Percentiles rank a stretch among this genome's conserved stretches.
phyloP scores from a whole-genome alignment of 2,797 vertebrate species.

The Coregonus ussuriensis region DNA sequence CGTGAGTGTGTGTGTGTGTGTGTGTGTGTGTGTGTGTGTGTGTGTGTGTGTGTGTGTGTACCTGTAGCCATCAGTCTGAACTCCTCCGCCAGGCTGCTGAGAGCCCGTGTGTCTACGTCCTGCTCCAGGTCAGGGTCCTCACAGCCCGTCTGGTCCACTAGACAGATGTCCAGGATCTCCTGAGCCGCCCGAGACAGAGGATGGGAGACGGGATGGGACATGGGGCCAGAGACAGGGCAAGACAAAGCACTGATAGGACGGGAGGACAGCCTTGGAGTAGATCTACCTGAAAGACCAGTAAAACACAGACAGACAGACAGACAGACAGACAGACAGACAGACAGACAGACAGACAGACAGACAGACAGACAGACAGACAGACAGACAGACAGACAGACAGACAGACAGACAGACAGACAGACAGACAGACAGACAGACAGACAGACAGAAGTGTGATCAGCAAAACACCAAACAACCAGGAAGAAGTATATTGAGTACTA shows the following conservation, averaged over 20 bases:
- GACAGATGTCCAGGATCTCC: conserved; percentile 76
- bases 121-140: conserved; percentile 64
- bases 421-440: too few relatives aligned
- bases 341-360: too few relatives aligned
- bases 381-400: too few relatives aligned
- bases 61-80: conserved; percentile 57
- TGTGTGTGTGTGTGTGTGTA: background rate
- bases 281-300: conserved; percentile 7
- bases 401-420: too few relatives aligned
- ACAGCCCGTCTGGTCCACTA: conserved; percentile 62
- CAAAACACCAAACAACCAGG: too few relatives aligned
- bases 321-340: background rate
- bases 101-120: conserved; percentile 63
- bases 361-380: too few relatives aligned
- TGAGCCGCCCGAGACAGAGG: conserved; percentile 60
- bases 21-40: too few relatives aligned
- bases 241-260: background rate
- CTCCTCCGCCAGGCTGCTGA: conserved; percentile 77
- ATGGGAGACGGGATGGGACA: background rate
- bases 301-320: background rate
- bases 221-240: background rate
- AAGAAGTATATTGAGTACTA: background rate
- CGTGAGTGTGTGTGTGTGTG: too few relatives aligned
- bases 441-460: background rate
- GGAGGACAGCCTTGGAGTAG: conserved; percentile 11